phyloP scores from a whole-genome alignment of 2,113 vertebrate species.

The Tetrao urogallus region DNA sequence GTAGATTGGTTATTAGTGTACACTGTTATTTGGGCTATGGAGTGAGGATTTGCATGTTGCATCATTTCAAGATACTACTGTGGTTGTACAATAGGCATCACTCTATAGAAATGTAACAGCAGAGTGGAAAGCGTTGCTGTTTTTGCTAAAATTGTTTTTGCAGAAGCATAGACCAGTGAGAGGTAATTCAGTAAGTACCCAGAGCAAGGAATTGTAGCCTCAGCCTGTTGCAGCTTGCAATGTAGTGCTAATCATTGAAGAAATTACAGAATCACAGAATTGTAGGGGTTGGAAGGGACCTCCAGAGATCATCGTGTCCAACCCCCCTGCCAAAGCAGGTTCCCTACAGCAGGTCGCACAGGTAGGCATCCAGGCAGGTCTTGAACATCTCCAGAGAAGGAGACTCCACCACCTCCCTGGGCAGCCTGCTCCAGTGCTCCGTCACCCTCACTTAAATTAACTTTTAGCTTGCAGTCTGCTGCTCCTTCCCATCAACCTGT shows the following conservation, averaged over 20 bases:
- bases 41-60: background rate
- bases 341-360: too few species aligned
- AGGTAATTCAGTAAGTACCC: background rate
- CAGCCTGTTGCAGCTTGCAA: accelerated
- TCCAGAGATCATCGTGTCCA: too few species aligned
- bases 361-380: too few species aligned
- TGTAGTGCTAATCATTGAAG: accelerated
- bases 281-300: too few species aligned
- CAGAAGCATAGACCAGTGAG: background rate
- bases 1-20: background rate
- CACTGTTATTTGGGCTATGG: accelerated
- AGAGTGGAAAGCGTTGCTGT: accelerated
- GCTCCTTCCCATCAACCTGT: background rate
- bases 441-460: too few species aligned
- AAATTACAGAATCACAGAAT: too few species aligned
- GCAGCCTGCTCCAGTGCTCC: too few species aligned
- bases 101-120: accelerated
- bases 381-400: too few species aligned
- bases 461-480: background rate
- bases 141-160: background rate
- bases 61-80: background rate
- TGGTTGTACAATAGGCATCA: background rate
- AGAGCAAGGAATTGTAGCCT: background rate
- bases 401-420: too few species aligned
- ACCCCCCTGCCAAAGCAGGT: too few species aligned